These are phyloP conservation scores for Sebastes trivittatus DNA, from an alignment of 2,797 vertebrate genomes.

Conservation along the genomic window DNA sequence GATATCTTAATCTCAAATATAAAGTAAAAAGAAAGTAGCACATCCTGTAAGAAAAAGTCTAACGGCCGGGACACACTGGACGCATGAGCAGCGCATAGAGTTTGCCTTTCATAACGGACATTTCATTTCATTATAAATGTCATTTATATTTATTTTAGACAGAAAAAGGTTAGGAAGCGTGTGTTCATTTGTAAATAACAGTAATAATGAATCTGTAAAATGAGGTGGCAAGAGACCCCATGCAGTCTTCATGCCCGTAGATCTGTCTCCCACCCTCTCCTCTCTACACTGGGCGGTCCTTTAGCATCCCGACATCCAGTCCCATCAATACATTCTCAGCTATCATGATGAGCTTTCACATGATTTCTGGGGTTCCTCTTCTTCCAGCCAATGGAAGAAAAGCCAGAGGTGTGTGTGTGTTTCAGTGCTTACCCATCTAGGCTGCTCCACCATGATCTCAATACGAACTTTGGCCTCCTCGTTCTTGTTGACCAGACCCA, in stretches of 20 bases:
- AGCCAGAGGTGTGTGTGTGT: neutral
- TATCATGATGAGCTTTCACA: neutral
- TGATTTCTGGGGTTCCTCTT: neutral
- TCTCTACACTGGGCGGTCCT: neutral
- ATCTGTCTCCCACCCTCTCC: neutral
- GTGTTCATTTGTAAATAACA: too few relatives aligned
- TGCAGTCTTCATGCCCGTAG: neutral
- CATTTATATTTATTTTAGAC: too few relatives aligned
- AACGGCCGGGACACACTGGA: neutral
- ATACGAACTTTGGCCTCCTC: conserved; percentile 93
- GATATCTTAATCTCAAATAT: neutral
- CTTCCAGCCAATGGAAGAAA: neutral
- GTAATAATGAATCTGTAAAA: too few relatives aligned
- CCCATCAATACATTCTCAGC: neutral
- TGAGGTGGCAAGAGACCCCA: too few relatives aligned
- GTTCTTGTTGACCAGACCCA: conserved; percentile 96
- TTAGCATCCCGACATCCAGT: neutral
- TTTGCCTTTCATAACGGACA: too few relatives aligned
- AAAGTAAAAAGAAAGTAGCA: neutral
- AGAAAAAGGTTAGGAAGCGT: too few relatives aligned
- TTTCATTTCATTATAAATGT: too few relatives aligned
- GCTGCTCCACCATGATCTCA: conserved; percentile 86
- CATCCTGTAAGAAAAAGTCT: neutral
- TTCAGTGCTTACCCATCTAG: conserved; percentile 86
- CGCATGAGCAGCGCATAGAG: too few relatives aligned